A percentile compares a stretch with the other conserved stretches of the same genome.
Conservation (phyloP, 2,113 vertebrate species). For the Pollimyrus isidori region DNA sequence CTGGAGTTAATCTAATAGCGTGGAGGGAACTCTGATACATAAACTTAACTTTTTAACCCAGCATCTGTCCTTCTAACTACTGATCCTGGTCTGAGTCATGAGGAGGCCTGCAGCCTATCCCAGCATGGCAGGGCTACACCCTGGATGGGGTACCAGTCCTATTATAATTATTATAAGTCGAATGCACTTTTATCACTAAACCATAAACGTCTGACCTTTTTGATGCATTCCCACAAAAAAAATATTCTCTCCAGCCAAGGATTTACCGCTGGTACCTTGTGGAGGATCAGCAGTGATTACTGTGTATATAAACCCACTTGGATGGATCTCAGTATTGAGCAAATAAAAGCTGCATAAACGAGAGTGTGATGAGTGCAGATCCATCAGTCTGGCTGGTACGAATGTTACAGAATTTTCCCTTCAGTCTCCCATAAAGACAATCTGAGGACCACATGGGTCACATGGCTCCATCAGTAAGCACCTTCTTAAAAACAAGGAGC, state of each 20-base stretch:
- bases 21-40: neutral
- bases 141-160: neutral
- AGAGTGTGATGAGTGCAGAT: neutral
- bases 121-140: neutral
- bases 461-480: neutral
- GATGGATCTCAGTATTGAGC: neutral
- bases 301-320: neutral
- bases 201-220: neutral
- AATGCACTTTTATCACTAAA: neutral
- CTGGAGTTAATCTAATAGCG: constrained; percentile 9
- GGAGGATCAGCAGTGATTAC: neutral
- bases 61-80: neutral
- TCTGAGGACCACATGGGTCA: neutral
- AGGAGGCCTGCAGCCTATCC: neutral
- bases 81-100: neutral
- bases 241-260: neutral
- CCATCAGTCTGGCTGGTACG: neutral
- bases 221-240: neutral
- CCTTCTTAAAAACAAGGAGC: neutral
- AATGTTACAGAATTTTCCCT: neutral
- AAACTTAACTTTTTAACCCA: neutral
- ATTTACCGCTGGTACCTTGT: neutral
- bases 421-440: neutral
- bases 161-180: neutral
- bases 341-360: neutral